A percentile compares a stretch with the other conserved stretches of the same genome.
Conservation (phyloP, 2,888 invertebrate species). For the Ectobius pallidus region DNA sequence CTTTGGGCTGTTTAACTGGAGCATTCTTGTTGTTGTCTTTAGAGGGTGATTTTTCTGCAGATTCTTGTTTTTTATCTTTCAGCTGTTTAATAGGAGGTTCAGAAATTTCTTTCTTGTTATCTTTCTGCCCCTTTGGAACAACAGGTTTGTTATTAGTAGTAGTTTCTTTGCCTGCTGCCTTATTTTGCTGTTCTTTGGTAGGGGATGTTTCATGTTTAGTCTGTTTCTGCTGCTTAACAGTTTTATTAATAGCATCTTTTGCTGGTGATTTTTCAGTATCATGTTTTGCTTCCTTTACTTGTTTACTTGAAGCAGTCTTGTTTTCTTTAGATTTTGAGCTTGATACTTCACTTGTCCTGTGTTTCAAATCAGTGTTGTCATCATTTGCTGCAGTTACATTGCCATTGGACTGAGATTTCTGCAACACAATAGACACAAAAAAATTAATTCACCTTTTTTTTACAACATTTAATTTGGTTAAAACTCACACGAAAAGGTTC, state of each 20-base stretch:
- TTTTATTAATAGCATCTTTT: conserved; percentile 41
- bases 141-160: background rate
- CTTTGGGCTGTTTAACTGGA: conserved; percentile 58
- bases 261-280: conserved; percentile 40
- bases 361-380: conserved; percentile 41
- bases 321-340: conserved; percentile 35
- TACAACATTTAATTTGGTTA: too few species aligned
- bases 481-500: too few species aligned
- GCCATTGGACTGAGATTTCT: conserved; percentile 49
- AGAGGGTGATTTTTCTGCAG: conserved; percentile 51
- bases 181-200: conserved; percentile 53
- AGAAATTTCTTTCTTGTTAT: conserved; percentile 51
- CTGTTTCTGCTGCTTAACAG: conserved; percentile 43
- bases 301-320: conserved; percentile 36
- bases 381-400: conserved; percentile 47
- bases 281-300: background rate
- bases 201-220: conserved; percentile 55
- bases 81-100: conserved; percentile 42
- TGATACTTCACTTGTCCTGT: background rate
- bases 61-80: conserved; percentile 52
- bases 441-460: too few species aligned
- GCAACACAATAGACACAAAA: too few species aligned
- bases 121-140: conserved; percentile 49
- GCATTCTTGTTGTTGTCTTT: conserved; percentile 46
- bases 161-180: conserved; percentile 49